These are phyloP conservation scores for Theropithecus gelada DNA, from an alignment of 2,113 vertebrate species.

Conservation along the genomic window DNA sequence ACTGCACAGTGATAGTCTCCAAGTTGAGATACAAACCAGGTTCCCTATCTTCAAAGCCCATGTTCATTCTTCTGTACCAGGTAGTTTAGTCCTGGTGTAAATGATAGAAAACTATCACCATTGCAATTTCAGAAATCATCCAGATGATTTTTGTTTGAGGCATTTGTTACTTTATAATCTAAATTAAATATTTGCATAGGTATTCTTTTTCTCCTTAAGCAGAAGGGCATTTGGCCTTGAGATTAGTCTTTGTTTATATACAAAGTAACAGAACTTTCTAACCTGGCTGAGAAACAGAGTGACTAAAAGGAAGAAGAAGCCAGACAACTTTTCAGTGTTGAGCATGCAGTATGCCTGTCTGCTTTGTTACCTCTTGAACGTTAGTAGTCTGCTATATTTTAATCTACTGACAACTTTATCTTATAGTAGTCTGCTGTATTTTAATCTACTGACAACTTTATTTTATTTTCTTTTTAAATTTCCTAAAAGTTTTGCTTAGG, in stretches of 20 bases:
- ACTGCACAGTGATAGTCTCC: neutral
- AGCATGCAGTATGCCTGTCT: slow-evolving; percentile 32
- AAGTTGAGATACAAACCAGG: neutral
- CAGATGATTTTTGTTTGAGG: neutral
- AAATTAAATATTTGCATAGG: slow-evolving; percentile 39
- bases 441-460: neutral
- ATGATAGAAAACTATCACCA: neutral
- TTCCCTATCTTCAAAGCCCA: neutral
- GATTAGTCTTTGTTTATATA: slow-evolving; percentile 36
- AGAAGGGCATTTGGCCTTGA: slow-evolving; percentile 40
- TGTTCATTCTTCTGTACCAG: neutral
- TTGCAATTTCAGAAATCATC: slow-evolving; percentile 25
- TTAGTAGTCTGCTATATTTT: slow-evolving; percentile 30
- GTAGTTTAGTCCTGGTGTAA: neutral
- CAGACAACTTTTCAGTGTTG: neutral
- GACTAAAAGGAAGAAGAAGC: neutral
- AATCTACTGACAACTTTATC: slow-evolving; percentile 1
- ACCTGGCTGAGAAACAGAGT: slow-evolving; percentile 38
- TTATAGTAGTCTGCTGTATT: neutral
- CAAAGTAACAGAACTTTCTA: slow-evolving; percentile 1
- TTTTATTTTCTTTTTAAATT: neutral
- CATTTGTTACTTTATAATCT: slow-evolving; percentile 10
- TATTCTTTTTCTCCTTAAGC: slow-evolving; percentile 21
- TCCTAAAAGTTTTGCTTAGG: slow-evolving; percentile 12
- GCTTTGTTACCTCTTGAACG: slow-evolving; percentile 45